phyloP scores from a whole-genome alignment of 2,888 invertebrate species.

The Abrostola tripartita region DNA sequence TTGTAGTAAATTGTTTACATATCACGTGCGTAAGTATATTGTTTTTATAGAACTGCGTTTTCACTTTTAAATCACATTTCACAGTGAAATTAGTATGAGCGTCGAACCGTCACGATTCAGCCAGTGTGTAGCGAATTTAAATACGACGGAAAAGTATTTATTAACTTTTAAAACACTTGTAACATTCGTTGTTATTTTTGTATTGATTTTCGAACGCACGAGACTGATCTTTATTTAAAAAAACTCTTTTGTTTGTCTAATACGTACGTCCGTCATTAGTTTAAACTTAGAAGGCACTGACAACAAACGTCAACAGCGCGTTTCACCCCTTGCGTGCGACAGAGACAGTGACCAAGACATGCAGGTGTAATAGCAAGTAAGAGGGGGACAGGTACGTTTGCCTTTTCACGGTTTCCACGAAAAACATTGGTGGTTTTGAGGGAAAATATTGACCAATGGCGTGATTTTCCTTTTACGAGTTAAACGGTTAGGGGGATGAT shows the following conservation, averaged over 20 bases:
- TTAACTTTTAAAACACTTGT: conserved; percentile 28
- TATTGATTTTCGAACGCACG: conserved; percentile 10
- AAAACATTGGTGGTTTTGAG: conserved; percentile 72
- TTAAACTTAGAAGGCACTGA: conserved; percentile 83
- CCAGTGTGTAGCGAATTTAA: conserved; percentile 40
- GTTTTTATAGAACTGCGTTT: conserved; percentile 50
- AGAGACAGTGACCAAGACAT: conserved; percentile 59
- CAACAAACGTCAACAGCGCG: conserved; percentile 64
- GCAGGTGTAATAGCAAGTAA: conserved; percentile 40
- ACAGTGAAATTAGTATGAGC: conserved; percentile 65
- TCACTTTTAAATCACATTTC: conserved; percentile 63
- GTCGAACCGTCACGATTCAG: conserved; percentile 60
- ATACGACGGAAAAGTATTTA: conserved; percentile 35
- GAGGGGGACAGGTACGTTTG: conserved; percentile 72
- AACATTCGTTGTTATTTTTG: conserved; percentile 24
- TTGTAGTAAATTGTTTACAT: conserved; percentile 38
- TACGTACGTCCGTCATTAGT: conserved; percentile 79
- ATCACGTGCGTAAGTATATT: conserved; percentile 23
- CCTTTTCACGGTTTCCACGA: conserved; percentile 72
- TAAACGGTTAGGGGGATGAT: conserved; percentile 57
- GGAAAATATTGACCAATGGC: conserved; percentile 72
- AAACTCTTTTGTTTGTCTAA: conserved; percentile 61
- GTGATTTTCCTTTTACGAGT: conserved; percentile 41
- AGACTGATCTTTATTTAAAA: conserved; percentile 53
- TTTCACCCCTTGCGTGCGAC: conserved; percentile 76